A percentile compares a stretch with the other conserved stretches of the same genome.
phyloP scores from a whole-genome alignment of 2,888 invertebrate genomes.

The Drosophila monieri region DNA sequence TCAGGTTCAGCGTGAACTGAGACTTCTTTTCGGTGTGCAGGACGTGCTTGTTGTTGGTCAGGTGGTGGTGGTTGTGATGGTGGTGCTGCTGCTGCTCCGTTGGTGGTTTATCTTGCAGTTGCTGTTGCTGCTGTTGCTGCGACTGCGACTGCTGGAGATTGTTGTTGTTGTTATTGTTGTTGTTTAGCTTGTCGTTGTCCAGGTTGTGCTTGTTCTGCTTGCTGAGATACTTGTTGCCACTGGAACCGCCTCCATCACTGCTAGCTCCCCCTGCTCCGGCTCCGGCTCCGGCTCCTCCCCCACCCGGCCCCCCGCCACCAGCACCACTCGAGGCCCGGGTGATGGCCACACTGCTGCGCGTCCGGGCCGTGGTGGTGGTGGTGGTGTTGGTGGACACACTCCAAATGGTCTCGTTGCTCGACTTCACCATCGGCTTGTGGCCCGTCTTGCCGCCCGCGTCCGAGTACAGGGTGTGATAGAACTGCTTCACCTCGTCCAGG shows the following conservation, averaged over 20 bases:
- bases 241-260: neutral
- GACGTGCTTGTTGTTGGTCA: constrained; percentile 70
- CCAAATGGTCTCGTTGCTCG: constrained; percentile 79
- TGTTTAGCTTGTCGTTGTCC: constrained; percentile 67
- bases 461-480: constrained; percentile 92
- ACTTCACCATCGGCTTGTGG: constrained; percentile 74
- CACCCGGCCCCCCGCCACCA: constrained; percentile 17
- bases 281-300: constrained; percentile 19
- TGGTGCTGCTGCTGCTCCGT: constrained; percentile 43
- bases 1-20: constrained; percentile 90
- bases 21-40: constrained; percentile 86
- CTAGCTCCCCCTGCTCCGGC: constrained; percentile 18
- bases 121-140: constrained; percentile 20
- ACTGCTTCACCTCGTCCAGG: constrained; percentile 92
- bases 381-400: constrained; percentile 76
- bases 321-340: constrained; percentile 31
- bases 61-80: constrained; percentile 22
- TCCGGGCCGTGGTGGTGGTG: constrained; percentile 70
- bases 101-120: constrained; percentile 46
- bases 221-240: constrained; percentile 68
- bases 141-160: constrained; percentile 37
- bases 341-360: constrained; percentile 64
- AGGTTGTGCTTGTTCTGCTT: constrained; percentile 68
- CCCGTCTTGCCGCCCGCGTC: constrained; percentile 66
- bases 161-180: constrained; percentile 64